Evolutionary conservation across 2,888 invertebrate species (phyloP), one percentile per base, ranked within the genome.

Genomic region (Omphaloscelis lunosa): DNA sequence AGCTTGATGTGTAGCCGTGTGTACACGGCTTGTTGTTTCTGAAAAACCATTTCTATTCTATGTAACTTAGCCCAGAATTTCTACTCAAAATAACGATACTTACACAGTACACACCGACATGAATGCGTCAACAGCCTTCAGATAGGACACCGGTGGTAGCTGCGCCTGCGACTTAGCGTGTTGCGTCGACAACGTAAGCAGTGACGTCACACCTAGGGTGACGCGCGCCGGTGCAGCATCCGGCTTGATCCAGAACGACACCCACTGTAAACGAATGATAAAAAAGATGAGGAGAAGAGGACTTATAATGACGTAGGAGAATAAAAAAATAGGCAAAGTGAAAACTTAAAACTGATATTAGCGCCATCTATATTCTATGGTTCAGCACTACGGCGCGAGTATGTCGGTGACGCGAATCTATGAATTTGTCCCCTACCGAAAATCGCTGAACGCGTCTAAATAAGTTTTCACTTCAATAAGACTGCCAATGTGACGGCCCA

Each of bases 141-240:
- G 96, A 93, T 99, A 99, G 2, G 99, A 99, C 8, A 99, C 99
- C 0, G 99, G 99, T 0, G 99, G 99, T 39, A 99, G 95, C 53
- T 99, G 98, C n/a, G 99, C 98, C 93, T 99, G 99, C 84, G 99
- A 99, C 95, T 99, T 99, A 23, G 99, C 99, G 93, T 99, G 99
- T 92, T 99, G 99, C 4, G 99, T 99, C 23, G 99, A 99, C 41
- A 99, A 96, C 5, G 99, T 99, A 71, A 99, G 97, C 61, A 99
- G 95, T 51, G 99, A 99, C 79, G 99, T 99, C 78, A 99, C 99
- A 29, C 99, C 99, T 0, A 99, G 97, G 0, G 99, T 99, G 45
- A 99, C 99, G 9, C 99, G 97, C 34, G 99, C 99, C 0, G 99
- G 99, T 8, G 99, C 99, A 0, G 99, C 99, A 94, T 99, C 99